A percentile compares a stretch with the other conserved stretches of the same genome.
Conservation (phyloP, 2,888 invertebrate species). For the Dichetophora obliterata region DNA sequence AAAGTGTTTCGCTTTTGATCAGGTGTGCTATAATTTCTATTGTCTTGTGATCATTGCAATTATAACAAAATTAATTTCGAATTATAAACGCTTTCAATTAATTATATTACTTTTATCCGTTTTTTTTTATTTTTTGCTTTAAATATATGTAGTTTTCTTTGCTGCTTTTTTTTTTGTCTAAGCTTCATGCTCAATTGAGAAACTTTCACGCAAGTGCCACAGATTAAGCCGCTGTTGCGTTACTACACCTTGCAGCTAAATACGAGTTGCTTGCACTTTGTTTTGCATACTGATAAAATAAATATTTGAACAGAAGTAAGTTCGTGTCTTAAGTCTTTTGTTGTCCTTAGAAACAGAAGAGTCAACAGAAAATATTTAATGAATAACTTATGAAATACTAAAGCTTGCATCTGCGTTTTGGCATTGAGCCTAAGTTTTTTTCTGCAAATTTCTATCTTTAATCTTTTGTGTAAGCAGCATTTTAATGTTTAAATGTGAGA, state of each 20-base stretch:
- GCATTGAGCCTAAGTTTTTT: too few relatives aligned
- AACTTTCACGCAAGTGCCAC: slow-evolving; percentile 14
- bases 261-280: neutral
- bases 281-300: neutral
- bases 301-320: too few relatives aligned
- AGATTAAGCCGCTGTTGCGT: neutral
- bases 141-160: neutral
- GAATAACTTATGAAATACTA: too few relatives aligned
- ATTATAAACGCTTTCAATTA: neutral
- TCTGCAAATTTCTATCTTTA: too few relatives aligned
- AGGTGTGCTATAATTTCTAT: neutral
- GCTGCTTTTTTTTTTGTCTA: neutral
- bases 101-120: slow-evolving; percentile 17
- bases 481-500: too few relatives aligned
- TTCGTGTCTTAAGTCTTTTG: too few relatives aligned
- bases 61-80: too few relatives aligned
- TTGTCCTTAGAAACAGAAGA: too few relatives aligned
- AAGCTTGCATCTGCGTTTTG: too few relatives aligned
- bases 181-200: slow-evolving; percentile 21
- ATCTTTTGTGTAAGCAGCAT: too few relatives aligned
- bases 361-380: too few relatives aligned
- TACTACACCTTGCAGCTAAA: neutral
- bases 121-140: neutral
- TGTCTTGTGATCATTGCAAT: slow-evolving; percentile 39
- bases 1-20: slow-evolving; percentile 3